Conservation (phyloP, 2,888 invertebrate genomes). For the Melipona bicolor region DNA sequence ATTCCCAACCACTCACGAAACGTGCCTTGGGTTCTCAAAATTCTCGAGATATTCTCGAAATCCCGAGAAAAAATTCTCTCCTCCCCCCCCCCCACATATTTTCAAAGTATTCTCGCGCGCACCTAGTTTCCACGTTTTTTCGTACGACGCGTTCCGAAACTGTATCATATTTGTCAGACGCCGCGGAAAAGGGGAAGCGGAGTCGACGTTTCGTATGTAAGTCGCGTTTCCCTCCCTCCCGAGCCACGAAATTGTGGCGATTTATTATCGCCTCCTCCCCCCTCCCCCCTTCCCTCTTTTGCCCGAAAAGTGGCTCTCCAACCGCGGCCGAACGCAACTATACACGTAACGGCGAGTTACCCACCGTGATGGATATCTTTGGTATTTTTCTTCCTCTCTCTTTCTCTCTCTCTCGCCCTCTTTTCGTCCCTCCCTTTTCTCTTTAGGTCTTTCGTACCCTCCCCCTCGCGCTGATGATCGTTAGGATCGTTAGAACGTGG, state of each 20-base stretch:
- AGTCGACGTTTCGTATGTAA: slow-evolving; percentile 74
- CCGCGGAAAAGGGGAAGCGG: slow-evolving; percentile 36
- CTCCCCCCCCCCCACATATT: background rate
- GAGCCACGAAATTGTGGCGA: slow-evolving; percentile 73
- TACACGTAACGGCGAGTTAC: slow-evolving; percentile 35
- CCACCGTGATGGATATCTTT: slow-evolving; percentile 42
- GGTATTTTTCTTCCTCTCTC: slow-evolving; percentile 6
- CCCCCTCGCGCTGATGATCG: slow-evolving; percentile 22
- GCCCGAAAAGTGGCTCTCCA: slow-evolving; percentile 64
- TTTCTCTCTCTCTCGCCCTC: background rate
- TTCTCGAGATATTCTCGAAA: too few relatives aligned
- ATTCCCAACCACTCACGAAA: too few relatives aligned
- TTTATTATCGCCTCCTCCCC: slow-evolving; percentile 72
- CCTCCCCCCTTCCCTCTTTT: slow-evolving; percentile 30
- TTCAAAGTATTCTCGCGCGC: too few relatives aligned
- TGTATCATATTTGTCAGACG: slow-evolving; percentile 79
- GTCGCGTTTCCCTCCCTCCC: slow-evolving; percentile 54
- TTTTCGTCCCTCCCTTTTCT: background rate
- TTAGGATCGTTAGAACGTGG: slow-evolving; percentile 31
- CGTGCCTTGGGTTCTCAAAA: too few relatives aligned
- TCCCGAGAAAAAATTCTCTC: too few relatives aligned
- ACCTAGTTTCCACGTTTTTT: background rate
- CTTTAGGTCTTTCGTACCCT: background rate
- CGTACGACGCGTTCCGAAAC: slow-evolving; percentile 69
- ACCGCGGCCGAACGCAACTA: slow-evolving; percentile 41